Conservation (phyloP, 2,797 vertebrate genomes). For the Catostomus latipinnis region DNA sequence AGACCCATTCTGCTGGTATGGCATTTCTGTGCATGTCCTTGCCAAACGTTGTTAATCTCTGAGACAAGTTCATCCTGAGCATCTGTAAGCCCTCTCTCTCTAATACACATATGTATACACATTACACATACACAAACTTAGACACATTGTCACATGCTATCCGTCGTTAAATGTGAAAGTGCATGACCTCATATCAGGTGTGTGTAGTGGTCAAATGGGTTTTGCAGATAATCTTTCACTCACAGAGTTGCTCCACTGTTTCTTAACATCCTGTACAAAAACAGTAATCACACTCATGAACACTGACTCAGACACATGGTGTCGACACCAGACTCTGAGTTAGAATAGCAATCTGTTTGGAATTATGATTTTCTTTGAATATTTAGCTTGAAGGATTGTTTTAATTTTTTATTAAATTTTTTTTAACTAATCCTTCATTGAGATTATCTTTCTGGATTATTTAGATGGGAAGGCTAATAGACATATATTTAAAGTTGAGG, state of each 20-base stretch:
- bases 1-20: conserved; percentile 21
- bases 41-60: conserved; percentile 25
- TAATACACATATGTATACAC: neutral
- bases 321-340: neutral
- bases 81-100: conserved; percentile 18
- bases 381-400: neutral
- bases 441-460: neutral
- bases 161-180: neutral
- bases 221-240: neutral
- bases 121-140: neutral
- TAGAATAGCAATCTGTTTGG: neutral
- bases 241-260: neutral
- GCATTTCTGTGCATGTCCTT: conserved; percentile 17
- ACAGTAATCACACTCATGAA: neutral
- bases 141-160: neutral
- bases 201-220: neutral
- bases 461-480: conserved; percentile 1
- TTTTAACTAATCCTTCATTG: no score
- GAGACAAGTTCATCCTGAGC: neutral
- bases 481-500: neutral
- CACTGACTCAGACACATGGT: neutral
- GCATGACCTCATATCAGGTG: conserved; percentile 17
- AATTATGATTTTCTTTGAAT: conserved; percentile 13
- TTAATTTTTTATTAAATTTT: no score
- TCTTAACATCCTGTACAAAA: neutral